phyloP scores from a whole-genome alignment of 2,888 invertebrate genomes.

The Himalopsyche kuldschensis region DNA sequence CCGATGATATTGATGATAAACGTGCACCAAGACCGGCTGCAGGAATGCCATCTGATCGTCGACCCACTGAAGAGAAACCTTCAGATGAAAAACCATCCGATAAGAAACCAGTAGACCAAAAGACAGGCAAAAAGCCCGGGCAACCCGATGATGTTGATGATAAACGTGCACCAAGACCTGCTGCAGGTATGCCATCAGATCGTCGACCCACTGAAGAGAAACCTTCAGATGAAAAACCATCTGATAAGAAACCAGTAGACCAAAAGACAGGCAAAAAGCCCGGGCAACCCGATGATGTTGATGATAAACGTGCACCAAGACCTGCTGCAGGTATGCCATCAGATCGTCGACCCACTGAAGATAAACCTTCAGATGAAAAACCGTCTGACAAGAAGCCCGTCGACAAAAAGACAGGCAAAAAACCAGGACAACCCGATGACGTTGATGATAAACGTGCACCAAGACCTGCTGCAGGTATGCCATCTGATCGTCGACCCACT shows the following conservation, averaged over 20 bases:
- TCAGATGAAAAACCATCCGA: too few relatives aligned
- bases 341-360: neutral
- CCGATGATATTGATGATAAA: neutral
- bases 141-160: constrained; percentile 21
- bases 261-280: constrained; percentile 1
- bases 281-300: constrained; percentile 7
- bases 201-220: constrained; percentile 12
- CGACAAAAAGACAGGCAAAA: constrained; percentile 6
- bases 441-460: constrained; percentile 21
- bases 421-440: constrained; percentile 20
- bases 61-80: constrained; percentile 17
- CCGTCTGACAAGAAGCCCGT: neutral
- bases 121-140: too few relatives aligned
- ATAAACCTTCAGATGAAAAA: neutral
- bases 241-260: too few relatives aligned
- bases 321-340: neutral
- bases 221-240: constrained; percentile 17
- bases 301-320: constrained; percentile 8
- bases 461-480: constrained; percentile 31
- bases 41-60: constrained; percentile 1
- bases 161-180: neutral
- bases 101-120: too few relatives aligned
- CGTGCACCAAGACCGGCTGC: constrained; percentile 5
- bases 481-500: constrained; percentile 17
- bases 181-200: neutral